phyloP scores from a whole-genome alignment of 1,140 invertebrate species.

The Drosophila parvula region DNA sequence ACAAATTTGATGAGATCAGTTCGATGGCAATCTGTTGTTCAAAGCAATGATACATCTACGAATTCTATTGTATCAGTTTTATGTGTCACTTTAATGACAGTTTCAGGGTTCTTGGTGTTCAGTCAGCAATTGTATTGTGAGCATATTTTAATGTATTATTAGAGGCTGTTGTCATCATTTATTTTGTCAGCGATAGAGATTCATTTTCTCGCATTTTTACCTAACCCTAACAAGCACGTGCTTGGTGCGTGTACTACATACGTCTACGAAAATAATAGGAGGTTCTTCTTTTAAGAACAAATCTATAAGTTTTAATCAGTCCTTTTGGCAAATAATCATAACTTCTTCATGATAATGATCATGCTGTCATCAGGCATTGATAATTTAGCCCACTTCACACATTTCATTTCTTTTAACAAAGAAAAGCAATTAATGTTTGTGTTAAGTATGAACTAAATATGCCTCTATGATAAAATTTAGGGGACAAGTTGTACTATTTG shows the following conservation, averaged over 20 bases:
- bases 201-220: too few relatives aligned
- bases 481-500: background rate
- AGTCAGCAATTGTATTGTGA: too few relatives aligned
- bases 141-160: too few relatives aligned
- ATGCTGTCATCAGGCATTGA: background rate
- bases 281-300: background rate
- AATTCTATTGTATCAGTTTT: background rate
- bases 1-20: slow-evolving; percentile 21
- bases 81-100: slow-evolving; percentile 34
- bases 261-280: too few relatives aligned
- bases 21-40: background rate
- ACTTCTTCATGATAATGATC: background rate
- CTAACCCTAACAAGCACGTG: too few relatives aligned
- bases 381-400: too few relatives aligned
- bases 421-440: too few relatives aligned
- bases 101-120: slow-evolving; percentile 2
- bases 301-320: background rate
- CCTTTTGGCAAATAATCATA: background rate
- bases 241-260: too few relatives aligned
- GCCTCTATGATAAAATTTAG: background rate
- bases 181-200: too few relatives aligned
- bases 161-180: too few relatives aligned
- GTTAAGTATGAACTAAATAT: background rate
- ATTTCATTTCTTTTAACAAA: too few relatives aligned
- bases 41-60: slow-evolving; percentile 18